Base-by-base conservation (phyloP, 2,113 vertebrate genomes). In the Pseudorectes ferrugineus region DNA sequence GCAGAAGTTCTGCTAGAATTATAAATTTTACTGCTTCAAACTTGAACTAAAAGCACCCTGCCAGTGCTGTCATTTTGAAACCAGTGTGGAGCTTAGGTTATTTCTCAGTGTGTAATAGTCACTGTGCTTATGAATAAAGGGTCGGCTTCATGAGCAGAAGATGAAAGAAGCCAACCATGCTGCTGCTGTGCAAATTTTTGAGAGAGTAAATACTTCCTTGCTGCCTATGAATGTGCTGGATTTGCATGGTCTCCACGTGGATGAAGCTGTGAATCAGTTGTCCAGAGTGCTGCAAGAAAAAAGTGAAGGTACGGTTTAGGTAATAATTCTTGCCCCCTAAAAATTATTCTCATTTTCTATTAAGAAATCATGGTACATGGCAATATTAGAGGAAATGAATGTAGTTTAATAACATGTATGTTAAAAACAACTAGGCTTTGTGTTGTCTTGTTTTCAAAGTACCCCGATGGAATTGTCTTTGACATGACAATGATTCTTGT, bases 231-330 rank as follows among this genome's bases (percentile, higher is more conserved):
- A 99, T 62, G 98, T 99, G 94, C 96, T 99, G 96, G 99, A 99
- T 92, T 98, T 99, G 29, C 99, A 99, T 31, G 99, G 99, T 43
- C 98, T 99, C 46, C 99, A 99, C 82, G 99, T 99, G 46, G 98
- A 98, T 43, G 99, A 99, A 97, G 99, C 99, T 29, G 95, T 99
- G 90, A 89, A 98, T 81, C 98, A 99, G 55, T 94, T 99, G 87
- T 96, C 87, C 18, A 96, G 97, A 73, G 98, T 99, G 62, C 97
- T 99, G 61, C 96, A 98, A 76, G 97, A 98, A 63, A 99, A 99
- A 97, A 98, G 94, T 61, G 96, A 98, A 97, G 99, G 99, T 99
- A 97, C 40, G 95, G 74, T 51, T 81, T 43, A 85, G 25, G 29
- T 65, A 48, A 12, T 88, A 66, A 81, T 72, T 85, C 28, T 26